Conservation (phyloP, 2,888 invertebrate species). For the Brachyopa scutellaris region DNA sequence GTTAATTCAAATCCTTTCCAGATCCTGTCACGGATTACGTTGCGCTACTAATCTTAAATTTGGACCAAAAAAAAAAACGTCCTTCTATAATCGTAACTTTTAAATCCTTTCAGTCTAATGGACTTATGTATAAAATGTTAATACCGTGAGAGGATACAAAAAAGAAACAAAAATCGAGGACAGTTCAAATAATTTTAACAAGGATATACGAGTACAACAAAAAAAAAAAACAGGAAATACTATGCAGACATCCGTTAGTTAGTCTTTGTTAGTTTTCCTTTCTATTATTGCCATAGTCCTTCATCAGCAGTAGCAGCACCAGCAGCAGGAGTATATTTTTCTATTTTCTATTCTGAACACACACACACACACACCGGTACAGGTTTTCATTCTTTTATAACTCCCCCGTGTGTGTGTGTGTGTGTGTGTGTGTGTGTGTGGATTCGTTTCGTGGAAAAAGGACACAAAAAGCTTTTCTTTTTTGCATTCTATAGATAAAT, state of each 20-base stretch:
- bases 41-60: too few relatives aligned
- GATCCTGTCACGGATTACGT: too few relatives aligned
- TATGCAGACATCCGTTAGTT: constrained; percentile 62
- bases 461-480: constrained; percentile 70
- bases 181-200: constrained; percentile 49
- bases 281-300: constrained; percentile 51
- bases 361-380: constrained; percentile 21
- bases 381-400: constrained; percentile 19
- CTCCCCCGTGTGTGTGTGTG: too few relatives aligned
- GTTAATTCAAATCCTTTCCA: too few relatives aligned
- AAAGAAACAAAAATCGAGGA: constrained; percentile 46
- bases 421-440: too few relatives aligned
- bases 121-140: too few relatives aligned
- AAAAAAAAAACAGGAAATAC: constrained; percentile 28
- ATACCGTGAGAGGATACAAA: too few relatives aligned
- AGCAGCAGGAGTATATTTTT: not conserved
- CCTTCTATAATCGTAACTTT: too few relatives aligned
- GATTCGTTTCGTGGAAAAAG: constrained; percentile 59
- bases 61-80: too few relatives aligned
- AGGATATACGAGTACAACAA: constrained; percentile 7
- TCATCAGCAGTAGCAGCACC: constrained; percentile 6
- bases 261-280: constrained; percentile 59
- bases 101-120: too few relatives aligned
- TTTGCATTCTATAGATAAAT: constrained; percentile 58
- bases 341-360: constrained; percentile 27